Percentiles rank a stretch among this genome's conserved stretches.
Conservation (phyloP, 2,797 vertebrate species). For the Bovichtus diacanthus region DNA sequence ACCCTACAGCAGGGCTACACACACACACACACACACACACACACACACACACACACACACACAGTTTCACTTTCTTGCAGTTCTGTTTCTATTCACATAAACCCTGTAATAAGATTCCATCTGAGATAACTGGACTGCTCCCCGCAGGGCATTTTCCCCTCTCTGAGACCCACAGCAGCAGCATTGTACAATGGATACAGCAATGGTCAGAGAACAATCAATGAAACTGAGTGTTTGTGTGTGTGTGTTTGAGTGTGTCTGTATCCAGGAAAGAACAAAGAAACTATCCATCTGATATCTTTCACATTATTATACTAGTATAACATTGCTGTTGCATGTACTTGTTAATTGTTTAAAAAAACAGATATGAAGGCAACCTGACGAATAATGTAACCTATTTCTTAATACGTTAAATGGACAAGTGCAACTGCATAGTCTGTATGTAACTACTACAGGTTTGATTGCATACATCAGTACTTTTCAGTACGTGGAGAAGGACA, state of each 20-base stretch:
- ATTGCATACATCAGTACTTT: not conserved
- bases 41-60: slow-evolving; percentile 13
- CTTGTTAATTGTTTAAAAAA: not conserved
- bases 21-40: slow-evolving; percentile 17
- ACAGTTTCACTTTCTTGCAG: slow-evolving; percentile 37
- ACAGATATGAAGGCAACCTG: not conserved
- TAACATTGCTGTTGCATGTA: not conserved
- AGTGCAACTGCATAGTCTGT: not conserved
- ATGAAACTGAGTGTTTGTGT: slow-evolving; percentile 50
- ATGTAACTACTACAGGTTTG: not conserved
- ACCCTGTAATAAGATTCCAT: slow-evolving; percentile 76
- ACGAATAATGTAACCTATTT: not conserved
- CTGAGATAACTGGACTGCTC: slow-evolving; percentile 72
- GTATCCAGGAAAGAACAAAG: not conserved
- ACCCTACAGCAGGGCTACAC: slow-evolving; percentile 35
- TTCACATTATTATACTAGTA: not conserved
- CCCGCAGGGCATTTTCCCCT: slow-evolving; percentile 63
- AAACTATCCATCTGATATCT: not conserved
- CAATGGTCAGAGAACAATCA: slow-evolving; percentile 67
- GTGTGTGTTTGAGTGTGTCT: slow-evolving; percentile 36
- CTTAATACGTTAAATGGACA: not conserved
- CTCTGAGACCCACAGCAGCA: slow-evolving; percentile 64
- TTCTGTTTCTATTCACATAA: slow-evolving; percentile 74
- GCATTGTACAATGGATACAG: slow-evolving; percentile 52
- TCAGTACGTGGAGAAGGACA: no score